Base-by-base conservation (phyloP, 2,113 vertebrate genomes). In the Siphamia tubifer region DNA sequence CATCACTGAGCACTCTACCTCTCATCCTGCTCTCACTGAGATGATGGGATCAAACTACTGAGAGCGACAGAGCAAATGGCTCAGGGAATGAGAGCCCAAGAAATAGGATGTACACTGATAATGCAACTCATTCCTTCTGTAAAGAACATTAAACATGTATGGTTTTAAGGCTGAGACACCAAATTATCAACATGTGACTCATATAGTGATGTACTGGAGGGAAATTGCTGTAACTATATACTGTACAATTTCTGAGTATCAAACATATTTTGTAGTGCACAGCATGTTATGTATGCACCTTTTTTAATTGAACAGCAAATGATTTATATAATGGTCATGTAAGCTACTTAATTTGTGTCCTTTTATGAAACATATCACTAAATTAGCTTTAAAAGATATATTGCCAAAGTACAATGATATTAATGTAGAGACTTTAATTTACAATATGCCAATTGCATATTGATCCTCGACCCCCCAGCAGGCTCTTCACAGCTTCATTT, bases 1-100 rank as follows among this genome's bases (percentile, higher is more conserved):
- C 15, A 0, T 61, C 48, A 27, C 36, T 32, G 36, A 48, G 20
- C 13, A 54, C 40, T 74, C 43, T 47, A 57, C 48, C 60, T 67
- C 58, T 44, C 34, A 2, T 32, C 49, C 49, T 17, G 10, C 17
- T 19, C 4, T 49, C 3, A 2, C 35, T 43, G 13, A 63, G 30
- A 31, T 24, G 43, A 54, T 8, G 8, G 8, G 13, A 1, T 60
- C 28, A 45, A 62, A 73, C 51, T 60, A 52, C 64, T 66, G 68
- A 63, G 49, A 61, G 30, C 23, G 3, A 30, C 7, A 0, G 32
- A 47, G 38, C 48, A 40, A 16, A 65, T 34, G n/a, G 7, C 16
- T 68, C 8, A 8, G 10, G 24, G 8, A 44, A 10, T 2, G 6
- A 39, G 32, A 36, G 12, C 24, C 7, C 11, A 17, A 9, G 30